Evolutionary conservation across 2,888 invertebrate species (phyloP).

Genomic region (Rapana venosa): DNA sequence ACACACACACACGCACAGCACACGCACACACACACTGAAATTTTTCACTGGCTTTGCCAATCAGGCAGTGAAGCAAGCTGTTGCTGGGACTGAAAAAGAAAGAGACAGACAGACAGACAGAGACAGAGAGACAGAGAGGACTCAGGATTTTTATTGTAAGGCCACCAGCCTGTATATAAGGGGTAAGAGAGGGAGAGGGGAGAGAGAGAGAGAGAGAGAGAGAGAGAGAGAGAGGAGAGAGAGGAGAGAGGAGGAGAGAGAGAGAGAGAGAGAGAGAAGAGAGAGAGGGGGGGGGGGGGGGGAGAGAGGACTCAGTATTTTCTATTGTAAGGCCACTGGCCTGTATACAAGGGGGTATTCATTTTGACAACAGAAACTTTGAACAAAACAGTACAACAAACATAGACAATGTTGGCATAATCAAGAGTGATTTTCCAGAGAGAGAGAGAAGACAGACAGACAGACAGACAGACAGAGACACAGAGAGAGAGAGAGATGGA

Average conservation of each 20-base stretch:
- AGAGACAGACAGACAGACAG: neutral
- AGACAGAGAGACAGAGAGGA: neutral
- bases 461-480: conserved; percentile 8
- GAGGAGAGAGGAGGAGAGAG: neutral
- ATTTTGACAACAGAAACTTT: neutral
- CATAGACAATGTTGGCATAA: too few relatives aligned
- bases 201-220: neutral
- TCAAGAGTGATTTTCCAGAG: too few relatives aligned
- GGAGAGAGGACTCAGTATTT: too few relatives aligned
- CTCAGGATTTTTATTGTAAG: too few relatives aligned
- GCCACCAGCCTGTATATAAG: too few relatives aligned
- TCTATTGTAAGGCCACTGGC: too few relatives aligned
- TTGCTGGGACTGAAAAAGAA: neutral
- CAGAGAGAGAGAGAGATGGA: neutral
- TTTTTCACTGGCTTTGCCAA: neutral
- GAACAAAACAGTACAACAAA: neutral
- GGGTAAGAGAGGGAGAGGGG: neutral
- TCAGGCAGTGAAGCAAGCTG: neutral
- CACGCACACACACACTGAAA: neutral
- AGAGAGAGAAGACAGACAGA: too few relatives aligned
- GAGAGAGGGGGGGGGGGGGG: neutral
- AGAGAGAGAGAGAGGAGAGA: neutral
- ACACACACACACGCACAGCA: neutral
- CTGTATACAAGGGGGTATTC: too few relatives aligned
- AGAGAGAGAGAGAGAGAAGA: neutral